Conservation (phyloP, 2,797 vertebrate species). For the Chromobotia macracanthus region DNA sequence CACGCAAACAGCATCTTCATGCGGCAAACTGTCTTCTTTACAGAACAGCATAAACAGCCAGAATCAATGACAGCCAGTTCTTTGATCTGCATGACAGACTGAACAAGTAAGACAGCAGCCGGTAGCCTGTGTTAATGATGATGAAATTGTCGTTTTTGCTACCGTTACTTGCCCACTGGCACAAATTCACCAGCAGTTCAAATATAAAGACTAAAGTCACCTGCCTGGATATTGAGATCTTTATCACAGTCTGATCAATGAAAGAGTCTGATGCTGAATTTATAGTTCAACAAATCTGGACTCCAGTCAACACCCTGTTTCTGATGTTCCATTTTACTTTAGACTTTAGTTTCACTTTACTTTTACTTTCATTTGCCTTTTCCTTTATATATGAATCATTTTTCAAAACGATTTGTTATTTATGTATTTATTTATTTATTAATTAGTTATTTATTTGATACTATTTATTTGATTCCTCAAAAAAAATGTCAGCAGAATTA, state of each 20-base stretch:
- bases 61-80: neutral
- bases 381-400: constrained; percentile 59
- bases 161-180: constrained; percentile 46
- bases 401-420: constrained; percentile 71
- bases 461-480: constrained; percentile 81
- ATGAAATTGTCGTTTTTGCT: neutral
- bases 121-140: constrained; percentile 20
- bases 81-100: neutral
- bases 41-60: neutral
- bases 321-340: constrained; percentile 53
- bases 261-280: constrained; percentile 61
- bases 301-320: constrained; percentile 66
- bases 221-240: constrained; percentile 48
- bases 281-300: constrained; percentile 48
- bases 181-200: constrained; percentile 53
- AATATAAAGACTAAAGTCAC: constrained; percentile 23
- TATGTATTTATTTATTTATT: constrained; percentile 90
- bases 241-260: constrained; percentile 46
- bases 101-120: constrained; percentile 1
- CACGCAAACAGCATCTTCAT: neutral
- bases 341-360: too few species aligned
- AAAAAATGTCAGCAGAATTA: constrained; percentile 66
- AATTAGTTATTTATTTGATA: constrained; percentile 83
- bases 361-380: constrained; percentile 32
- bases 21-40: too few species aligned